These are phyloP conservation scores for Porites lutea DNA, from an alignment of 64 coral and sea anemone genomes.

Conservation along the genomic window DNA sequence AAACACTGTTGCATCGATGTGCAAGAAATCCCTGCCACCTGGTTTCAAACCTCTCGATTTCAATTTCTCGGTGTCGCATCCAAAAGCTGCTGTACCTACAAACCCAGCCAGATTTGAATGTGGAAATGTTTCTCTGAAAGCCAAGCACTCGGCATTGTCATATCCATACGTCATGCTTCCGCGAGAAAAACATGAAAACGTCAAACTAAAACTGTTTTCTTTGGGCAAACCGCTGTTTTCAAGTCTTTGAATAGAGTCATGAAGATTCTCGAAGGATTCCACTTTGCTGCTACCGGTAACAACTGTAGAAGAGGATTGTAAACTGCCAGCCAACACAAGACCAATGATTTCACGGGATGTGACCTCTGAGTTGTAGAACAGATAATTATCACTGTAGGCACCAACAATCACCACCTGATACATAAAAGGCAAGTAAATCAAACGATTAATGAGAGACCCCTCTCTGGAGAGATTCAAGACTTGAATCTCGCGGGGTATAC, in stretches of 20 bases:
- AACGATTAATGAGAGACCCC: too few relatives aligned
- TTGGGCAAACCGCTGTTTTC: slow-evolving; percentile 10
- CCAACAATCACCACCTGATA: slow-evolving; percentile 62
- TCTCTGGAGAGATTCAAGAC: too few relatives aligned
- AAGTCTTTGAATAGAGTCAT: slow-evolving; percentile 29
- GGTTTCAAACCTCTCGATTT: slow-evolving; percentile 22
- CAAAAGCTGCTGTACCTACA: slow-evolving; percentile 56
- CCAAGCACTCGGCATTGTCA: slow-evolving; percentile 17
- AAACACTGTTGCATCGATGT: slow-evolving; percentile 33
- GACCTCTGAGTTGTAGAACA: slow-evolving; percentile 57
- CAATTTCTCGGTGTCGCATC: slow-evolving; percentile 66
- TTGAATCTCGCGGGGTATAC: too few relatives aligned
- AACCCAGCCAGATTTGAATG: slow-evolving; percentile 1
- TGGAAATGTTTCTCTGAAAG: slow-evolving; percentile 53
- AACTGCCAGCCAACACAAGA: slow-evolving; percentile 63
- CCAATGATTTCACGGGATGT: slow-evolving; percentile 67
- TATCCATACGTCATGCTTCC: slow-evolving; percentile 15
- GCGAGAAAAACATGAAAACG: slow-evolving; percentile 50
- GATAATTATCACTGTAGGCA: slow-evolving; percentile 54
- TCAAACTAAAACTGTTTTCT: slow-evolving; percentile 35
- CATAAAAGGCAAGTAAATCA: not conserved
- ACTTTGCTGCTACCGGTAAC: slow-evolving; percentile 10
- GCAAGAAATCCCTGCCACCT: slow-evolving; percentile 68
- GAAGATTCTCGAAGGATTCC: slow-evolving; percentile 50
- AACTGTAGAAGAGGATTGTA: slow-evolving; percentile 29